Percentiles rank a stretch among this genome's conserved stretches.
Conservation (phyloP, 2,797 vertebrate genomes). For the Meriones psammophilus region DNA sequence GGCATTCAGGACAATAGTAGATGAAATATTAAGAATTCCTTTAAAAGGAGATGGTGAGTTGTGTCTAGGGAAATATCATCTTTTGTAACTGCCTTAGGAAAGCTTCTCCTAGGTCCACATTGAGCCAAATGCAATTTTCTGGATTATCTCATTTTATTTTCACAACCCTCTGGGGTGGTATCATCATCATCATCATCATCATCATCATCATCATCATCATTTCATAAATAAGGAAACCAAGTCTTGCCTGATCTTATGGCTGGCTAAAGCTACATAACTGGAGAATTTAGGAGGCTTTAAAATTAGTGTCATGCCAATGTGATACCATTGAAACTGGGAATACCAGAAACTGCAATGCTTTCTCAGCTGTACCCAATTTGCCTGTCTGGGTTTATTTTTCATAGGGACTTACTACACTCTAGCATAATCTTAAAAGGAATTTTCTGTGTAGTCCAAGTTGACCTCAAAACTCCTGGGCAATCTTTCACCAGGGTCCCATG, state of each 20-base stretch:
- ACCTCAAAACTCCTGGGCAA: not conserved
- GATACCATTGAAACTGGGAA: not conserved
- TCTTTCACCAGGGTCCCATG: not conserved
- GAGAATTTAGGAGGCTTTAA: slow-evolving; percentile 30
- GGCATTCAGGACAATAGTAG: not conserved
- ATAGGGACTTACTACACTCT: not conserved
- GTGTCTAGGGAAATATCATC: slow-evolving; percentile 12
- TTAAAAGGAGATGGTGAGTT: slow-evolving; percentile 20
- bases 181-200: not conserved
- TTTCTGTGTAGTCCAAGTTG: not conserved
- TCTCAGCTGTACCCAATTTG: not conserved
- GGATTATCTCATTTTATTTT: slow-evolving; percentile 29
- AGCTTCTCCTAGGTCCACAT: not conserved
- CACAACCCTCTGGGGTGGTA: not conserved
- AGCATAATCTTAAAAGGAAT: not conserved
- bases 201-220: too few relatives aligned
- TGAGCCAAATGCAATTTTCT: not conserved
- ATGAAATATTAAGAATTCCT: slow-evolving; percentile 38
- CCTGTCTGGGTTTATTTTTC: not conserved
- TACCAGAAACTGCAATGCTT: not conserved
- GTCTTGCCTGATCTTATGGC: not conserved
- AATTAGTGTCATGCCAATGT: not conserved
- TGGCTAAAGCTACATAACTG: slow-evolving; percentile 13
- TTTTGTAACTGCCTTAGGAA: not conserved
- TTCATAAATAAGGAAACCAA: slow-evolving; percentile 46